These are phyloP conservation scores for Caenorhabditis drosophilae DNA, from an alignment of 2,888 invertebrate species.

Conservation along the genomic window DNA sequence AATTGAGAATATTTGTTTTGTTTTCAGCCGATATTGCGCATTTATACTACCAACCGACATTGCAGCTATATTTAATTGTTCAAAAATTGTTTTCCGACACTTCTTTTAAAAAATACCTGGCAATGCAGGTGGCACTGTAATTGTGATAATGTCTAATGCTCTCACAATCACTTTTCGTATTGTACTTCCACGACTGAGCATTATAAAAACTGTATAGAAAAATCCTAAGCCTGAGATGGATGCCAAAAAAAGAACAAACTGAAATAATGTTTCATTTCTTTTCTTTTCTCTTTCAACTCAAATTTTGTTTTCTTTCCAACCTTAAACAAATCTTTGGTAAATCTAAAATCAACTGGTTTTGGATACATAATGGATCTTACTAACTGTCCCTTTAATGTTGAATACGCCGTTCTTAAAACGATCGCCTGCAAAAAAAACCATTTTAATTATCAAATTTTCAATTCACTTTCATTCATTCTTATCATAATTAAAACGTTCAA, in stretches of 20 bases:
- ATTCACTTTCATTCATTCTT: neutral
- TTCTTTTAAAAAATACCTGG: too few species aligned
- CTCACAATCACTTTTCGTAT: slow-evolving; percentile 76
- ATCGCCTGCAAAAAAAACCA: slow-evolving; percentile 75
- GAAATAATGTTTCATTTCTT: slow-evolving; percentile 9
- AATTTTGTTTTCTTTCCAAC: too few species aligned
- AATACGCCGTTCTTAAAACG: slow-evolving; percentile 79
- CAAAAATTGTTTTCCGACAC: too few species aligned
- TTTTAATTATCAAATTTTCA: neutral
- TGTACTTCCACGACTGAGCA: slow-evolving; percentile 74
- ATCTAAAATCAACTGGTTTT: slow-evolving; percentile 75
- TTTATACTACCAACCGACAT: slow-evolving; percentile 73
- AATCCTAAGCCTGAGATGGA: slow-evolving; percentile 49
- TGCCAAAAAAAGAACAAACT: slow-evolving; percentile 47
- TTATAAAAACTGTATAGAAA: slow-evolving; percentile 82
- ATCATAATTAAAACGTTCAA: neutral
- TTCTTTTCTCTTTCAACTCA: too few species aligned
- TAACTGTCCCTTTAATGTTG: slow-evolving; percentile 76
- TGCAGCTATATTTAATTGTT: too few species aligned
- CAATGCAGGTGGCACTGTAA: slow-evolving; percentile 88
- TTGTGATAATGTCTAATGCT: slow-evolving; percentile 87
- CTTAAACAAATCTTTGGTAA: slow-evolving; percentile 73
- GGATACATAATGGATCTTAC: slow-evolving; percentile 75
- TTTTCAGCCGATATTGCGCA: slow-evolving; percentile 71
- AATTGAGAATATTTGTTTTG: slow-evolving; percentile 72